These are phyloP conservation scores for Pseudopleuronectes americanus DNA, from an alignment of 2,797 vertebrate genomes.

Conservation along the genomic window DNA sequence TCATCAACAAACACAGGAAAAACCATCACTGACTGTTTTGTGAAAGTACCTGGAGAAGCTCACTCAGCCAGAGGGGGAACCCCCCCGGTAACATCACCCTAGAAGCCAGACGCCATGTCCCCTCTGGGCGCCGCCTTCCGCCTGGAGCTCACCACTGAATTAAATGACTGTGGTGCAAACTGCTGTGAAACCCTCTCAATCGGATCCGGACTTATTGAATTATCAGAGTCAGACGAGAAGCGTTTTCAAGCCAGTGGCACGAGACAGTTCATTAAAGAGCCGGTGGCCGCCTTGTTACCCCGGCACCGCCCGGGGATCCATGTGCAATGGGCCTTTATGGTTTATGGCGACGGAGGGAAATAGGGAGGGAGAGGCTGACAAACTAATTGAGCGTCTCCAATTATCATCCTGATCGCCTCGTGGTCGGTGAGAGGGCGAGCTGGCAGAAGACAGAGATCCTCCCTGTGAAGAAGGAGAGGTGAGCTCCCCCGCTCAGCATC, in stretches of 20 bases:
- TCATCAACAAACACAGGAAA: too few species aligned
- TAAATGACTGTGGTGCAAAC: conserved; percentile 46
- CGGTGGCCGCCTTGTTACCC: conserved; percentile 57
- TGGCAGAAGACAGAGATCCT: not conserved
- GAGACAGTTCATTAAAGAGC: conserved; percentile 71
- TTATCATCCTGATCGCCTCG: conserved; percentile 53
- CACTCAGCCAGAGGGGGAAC: conserved; percentile 18
- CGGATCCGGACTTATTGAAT: conserved; percentile 69
- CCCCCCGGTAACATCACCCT: conserved; percentile 18
- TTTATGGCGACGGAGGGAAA: conserved; percentile 59
- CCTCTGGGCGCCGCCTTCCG: conserved; percentile 9
- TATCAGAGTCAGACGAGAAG: conserved; percentile 60
- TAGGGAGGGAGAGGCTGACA: conserved; percentile 51
- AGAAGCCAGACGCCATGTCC: conserved; percentile 5
- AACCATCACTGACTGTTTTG: not conserved
- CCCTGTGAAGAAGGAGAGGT: not conserved
- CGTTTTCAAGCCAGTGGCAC: conserved; percentile 57
- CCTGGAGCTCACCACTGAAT: conserved; percentile 29
- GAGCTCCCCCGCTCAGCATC: not conserved
- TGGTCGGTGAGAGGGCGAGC: conserved; percentile 29
- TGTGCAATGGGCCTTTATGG: conserved; percentile 63
- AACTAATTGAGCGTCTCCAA: conserved; percentile 69
- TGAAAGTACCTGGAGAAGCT: conserved; percentile 21
- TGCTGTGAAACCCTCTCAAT: conserved; percentile 37
- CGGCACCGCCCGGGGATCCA: conserved; percentile 60